Evolutionary conservation across 2,888 invertebrate genomes (phyloP), one percentile per base, ranked within the genome.

Genomic region (Drosophila subsilvestris): DNA sequence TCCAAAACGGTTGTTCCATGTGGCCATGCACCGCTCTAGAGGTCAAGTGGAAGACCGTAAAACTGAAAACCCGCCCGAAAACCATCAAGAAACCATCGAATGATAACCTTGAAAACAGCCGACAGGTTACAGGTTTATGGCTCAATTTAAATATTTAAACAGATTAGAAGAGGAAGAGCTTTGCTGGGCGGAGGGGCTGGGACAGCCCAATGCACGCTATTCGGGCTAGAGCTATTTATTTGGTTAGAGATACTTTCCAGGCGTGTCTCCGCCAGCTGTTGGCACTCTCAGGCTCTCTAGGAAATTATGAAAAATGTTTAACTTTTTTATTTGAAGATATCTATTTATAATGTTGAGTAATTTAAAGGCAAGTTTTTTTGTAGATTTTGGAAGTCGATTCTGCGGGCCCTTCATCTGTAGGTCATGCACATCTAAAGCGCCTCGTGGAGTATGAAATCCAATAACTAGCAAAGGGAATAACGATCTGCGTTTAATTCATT

Each of bases 81-180:
- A 54, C 17, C 37, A 37, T 37, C 37, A n/a, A 18, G 10, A 14
- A 51, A 43, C 10, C 69, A 66, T 67, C 71, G 65, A 72, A 45
- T 51, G 25, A 6, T 73, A 72, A 79, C 84, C 84, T 87, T 84
- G 86, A 72, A 71, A 78, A 81, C 85, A 87, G 76, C 74, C 88
- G 84, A 68, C 68, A 67, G 49, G 66, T 86, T 78, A 86, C 81
- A 80, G 76, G 57, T 83, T 86, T 86, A 85, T 78, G 75, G 72
- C 77, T 86, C 77, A 75, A 83, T 88, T 88, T 85, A 67, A 85
- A 85, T 85, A 85, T 85, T 88, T 86, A 71, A 88, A 63, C 67
- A 63, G 72, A 44, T 53, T 61, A 32, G 57, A 53, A 73, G n/a
- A 37, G 7, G 37, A 2, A 37, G 37, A n/a, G 37, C 14, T 1